phyloP scores from a whole-genome alignment of 2,888 invertebrate genomes.

The Spialia ferax region DNA sequence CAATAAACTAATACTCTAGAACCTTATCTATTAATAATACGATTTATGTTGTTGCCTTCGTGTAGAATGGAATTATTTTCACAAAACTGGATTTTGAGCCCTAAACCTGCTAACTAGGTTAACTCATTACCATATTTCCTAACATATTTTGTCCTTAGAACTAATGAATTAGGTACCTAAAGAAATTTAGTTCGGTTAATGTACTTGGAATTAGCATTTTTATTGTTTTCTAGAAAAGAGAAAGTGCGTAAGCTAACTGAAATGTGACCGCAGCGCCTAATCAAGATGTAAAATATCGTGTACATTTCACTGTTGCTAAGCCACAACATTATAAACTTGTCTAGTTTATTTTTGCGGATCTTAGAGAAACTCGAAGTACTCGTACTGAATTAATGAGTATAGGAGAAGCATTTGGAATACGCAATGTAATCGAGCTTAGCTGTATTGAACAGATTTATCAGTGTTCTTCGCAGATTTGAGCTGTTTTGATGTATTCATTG shows the following conservation, averaged over 20 bases:
- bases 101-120: conserved; percentile 26
- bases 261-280: conserved; percentile 29
- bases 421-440: conserved; percentile 14
- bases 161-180: neutral
- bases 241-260: conserved; percentile 24
- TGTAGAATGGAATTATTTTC: conserved; percentile 24
- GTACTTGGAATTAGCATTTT: conserved; percentile 28
- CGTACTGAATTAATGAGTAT: conserved; percentile 28
- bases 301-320: conserved; percentile 32
- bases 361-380: conserved; percentile 14
- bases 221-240: conserved; percentile 39
- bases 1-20: conserved; percentile 20
- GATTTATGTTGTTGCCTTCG: conserved; percentile 31
- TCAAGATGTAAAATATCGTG: conserved; percentile 32
- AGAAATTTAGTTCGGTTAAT: conserved; percentile 18
- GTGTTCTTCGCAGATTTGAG: conserved; percentile 29
- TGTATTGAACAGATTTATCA: conserved; percentile 11
- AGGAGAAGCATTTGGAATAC: conserved; percentile 17
- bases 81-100: conserved; percentile 21
- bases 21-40: conserved; percentile 31
- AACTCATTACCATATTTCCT: conserved; percentile 28
- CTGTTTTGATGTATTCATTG: conserved; percentile 25
- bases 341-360: conserved; percentile 32
- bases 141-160: conserved; percentile 25
- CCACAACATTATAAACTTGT: conserved; percentile 19